These are phyloP conservation scores for Cynoglossus semilaevis DNA, from an alignment of 2,113 vertebrate species.

Conservation along the genomic window DNA sequence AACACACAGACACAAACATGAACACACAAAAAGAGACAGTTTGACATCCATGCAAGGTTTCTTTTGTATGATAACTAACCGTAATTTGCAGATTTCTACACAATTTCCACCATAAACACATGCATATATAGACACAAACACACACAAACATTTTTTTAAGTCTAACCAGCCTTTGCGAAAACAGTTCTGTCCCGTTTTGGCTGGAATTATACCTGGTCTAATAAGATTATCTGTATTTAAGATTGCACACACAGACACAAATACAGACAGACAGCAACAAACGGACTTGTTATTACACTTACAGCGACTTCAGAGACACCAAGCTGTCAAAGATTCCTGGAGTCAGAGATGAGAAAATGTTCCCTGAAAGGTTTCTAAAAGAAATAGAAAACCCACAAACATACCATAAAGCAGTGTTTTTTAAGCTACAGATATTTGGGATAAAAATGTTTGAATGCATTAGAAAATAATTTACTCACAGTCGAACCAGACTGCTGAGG, in stretches of 20 bases:
- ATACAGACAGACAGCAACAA: background rate
- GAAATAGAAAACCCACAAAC: background rate
- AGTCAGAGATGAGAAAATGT: constrained; percentile 90
- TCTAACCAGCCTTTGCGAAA: no score
- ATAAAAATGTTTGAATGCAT: background rate
- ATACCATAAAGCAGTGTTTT: background rate
- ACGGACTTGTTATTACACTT: constrained; percentile 68
- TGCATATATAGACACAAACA: background rate
- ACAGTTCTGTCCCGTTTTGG: no score
- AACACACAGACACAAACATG: background rate
- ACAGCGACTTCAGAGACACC: constrained; percentile 87
- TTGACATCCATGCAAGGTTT: background rate
- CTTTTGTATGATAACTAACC: background rate
- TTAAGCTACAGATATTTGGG: background rate
- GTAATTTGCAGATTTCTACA: background rate
- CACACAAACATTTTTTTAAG: background rate
- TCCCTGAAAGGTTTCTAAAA: constrained; percentile 91
- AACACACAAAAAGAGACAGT: background rate
- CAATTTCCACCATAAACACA: background rate
- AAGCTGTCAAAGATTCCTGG: constrained; percentile 93
- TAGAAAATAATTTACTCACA: constrained; percentile 82
- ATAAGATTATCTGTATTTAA: no score
- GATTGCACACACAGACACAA: background rate
- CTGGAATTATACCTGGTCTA: no score
- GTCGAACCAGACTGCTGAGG: constrained; percentile 83